Conservation (phyloP, 1,140 invertebrate species). For the Anastatus disparis region DNA sequence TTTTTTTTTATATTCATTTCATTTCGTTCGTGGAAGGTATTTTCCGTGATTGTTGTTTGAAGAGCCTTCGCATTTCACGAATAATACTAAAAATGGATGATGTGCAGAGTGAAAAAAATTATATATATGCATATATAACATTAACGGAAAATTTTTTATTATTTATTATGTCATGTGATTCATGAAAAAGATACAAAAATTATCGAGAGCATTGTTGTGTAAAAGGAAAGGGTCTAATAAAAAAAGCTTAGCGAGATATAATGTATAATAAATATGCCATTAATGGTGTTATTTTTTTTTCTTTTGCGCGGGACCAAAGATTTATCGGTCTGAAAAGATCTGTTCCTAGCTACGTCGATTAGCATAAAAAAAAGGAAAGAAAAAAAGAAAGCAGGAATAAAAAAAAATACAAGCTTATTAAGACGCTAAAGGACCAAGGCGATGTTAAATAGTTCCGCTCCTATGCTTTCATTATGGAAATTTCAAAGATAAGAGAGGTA, state of each 20-base stretch:
- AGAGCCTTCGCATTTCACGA: not conserved
- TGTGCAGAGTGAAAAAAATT: not conserved
- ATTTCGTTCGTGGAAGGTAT: conserved; percentile 1
- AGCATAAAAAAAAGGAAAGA: not conserved
- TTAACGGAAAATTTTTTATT: too few relatives aligned
- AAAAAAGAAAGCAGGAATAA: not conserved
- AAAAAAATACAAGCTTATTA: not conserved
- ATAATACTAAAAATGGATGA: conserved; percentile 5
- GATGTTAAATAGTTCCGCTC: conserved; percentile 15
- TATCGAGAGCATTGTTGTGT: not conserved
- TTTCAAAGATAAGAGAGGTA: conserved; percentile 19
- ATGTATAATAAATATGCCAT: not conserved
- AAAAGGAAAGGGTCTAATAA: not conserved
- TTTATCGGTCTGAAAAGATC: not conserved
- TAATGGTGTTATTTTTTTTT: not conserved
- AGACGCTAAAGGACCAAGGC: not conserved
- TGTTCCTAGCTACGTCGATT: not conserved
- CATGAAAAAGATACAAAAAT: not conserved
- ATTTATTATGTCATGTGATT: too few relatives aligned
- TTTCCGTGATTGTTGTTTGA: conserved; percentile 33
- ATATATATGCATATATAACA: too few relatives aligned
- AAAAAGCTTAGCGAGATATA: not conserved
- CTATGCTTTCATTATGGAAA: conserved; percentile 34
- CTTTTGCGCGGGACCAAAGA: not conserved
- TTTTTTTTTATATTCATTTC: conserved; percentile 40